Evolutionary conservation across 2,113 vertebrate species (phyloP), one percentile per base, ranked within the genome.

Genomic region (Syrmaticus mikado): DNA sequence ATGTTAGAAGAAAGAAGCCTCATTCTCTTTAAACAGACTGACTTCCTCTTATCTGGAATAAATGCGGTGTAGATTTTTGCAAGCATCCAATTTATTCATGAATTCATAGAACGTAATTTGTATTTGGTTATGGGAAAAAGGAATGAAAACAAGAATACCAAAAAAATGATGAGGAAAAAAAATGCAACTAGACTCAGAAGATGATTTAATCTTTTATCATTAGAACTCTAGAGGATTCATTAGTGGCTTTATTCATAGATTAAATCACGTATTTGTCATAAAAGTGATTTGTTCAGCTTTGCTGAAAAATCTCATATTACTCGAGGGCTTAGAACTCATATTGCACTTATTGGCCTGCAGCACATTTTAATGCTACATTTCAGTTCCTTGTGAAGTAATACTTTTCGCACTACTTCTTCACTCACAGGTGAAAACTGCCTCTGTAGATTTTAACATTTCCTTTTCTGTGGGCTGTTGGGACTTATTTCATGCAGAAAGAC

Each of bases 401-500:
- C 50, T 91, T 94, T 95, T 85, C 61, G 40, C 15, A 25, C 57
- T 74, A 17, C 38, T 41, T 75, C 24, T 82, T 65, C 57, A 61
- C 60, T 77, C 68, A 72, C 52, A 1, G 5, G 30, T 65, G 73
- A 71, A 94, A 97, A 75, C 15, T 48, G 65, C 43, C 65, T 81
- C 43, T 48, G 75, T 76, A 61, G 72, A 38, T 81, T 80, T 87
- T 85, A 92, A 71, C 4, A 2, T 87, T 92, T 87, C 72, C 58
- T 89, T 85, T 96, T 68, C 85, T 92, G 34, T 90, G 79, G 22
- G 36, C 72, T 75, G 6, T 89, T 91, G 93, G 36, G 43, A 90
- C 16, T 72, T 61, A 71, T 92, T 94, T 94, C 91, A 57, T 45
- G n/a, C 61, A 91, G 76, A 94, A 83, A 85, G 72, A 57, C 64